Evolutionary conservation across 2,797 vertebrate species (phyloP), one percentile per base, ranked within the genome.

Genomic region (Falco biarmicus): DNA sequence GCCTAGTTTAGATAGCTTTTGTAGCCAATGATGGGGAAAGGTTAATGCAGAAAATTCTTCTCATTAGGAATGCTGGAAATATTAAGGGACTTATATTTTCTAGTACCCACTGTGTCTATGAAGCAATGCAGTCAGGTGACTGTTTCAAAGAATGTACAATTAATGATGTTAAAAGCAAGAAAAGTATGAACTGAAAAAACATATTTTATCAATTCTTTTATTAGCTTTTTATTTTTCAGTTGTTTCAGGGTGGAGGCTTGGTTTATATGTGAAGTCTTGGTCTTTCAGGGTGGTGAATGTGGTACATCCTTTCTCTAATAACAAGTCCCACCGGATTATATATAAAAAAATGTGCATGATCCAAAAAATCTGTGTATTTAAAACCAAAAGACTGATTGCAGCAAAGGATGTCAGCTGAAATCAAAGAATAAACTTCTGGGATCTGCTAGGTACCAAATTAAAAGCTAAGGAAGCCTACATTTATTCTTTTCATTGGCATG

Each of bases 1-100:
- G 61, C 91, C 91, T 95, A 89, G 63, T 94, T 95, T 90, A 80
- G 65, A 63, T 54, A 90, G 51, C 15, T 93, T 81, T 96, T 84
- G 22, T 81, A 95, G 60, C 45, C 82, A 79, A 7, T 29, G 41
- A 45, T 73, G 48, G 19, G 16, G 53, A 78, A 93, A 91, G 69
- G 60, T 93, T 90, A 92, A 93, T 86, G 47, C 41, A 89, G 51
- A 89, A 75, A 47, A 89, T 89, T 87, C 60, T 89, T 29, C 34
- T 89, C 43, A 19, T 93, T 86, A 89, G 15, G 21, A 91, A 61
- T 1, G 0, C 10, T n/a, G 34, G 70, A 84, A 93, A 73, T 90
- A 78, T 43, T 79, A 76, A 70, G 63, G 34, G 32, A 54, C 20
- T 63, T 61, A 24, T 47, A 59, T 91, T 87, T 83, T 71, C 34